Conservation (phyloP, 2,888 invertebrate species). For the Plusia festucae region DNA sequence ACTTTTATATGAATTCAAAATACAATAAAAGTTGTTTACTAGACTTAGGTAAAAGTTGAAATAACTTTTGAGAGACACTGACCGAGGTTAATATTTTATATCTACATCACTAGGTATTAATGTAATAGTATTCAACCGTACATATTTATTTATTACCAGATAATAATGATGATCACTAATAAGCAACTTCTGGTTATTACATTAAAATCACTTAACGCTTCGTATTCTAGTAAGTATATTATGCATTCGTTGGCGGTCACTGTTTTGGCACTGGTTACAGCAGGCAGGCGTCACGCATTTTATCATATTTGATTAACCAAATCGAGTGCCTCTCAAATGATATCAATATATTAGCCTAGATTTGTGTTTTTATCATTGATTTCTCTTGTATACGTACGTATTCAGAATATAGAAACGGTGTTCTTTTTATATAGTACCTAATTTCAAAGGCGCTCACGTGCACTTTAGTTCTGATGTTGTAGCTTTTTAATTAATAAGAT, state of each 20-base stretch:
- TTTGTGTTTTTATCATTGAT: conserved; percentile 64
- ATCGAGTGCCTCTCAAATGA: conserved; percentile 69
- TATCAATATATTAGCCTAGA: conserved; percentile 67
- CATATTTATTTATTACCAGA: background rate
- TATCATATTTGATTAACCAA: conserved; percentile 65
- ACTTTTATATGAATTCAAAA: background rate
- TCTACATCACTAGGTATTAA: background rate
- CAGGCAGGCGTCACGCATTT: conserved; percentile 40
- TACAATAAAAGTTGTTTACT: background rate
- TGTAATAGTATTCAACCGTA: background rate
- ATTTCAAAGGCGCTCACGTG: conserved; percentile 20
- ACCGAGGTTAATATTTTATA: background rate
- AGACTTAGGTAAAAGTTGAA: conserved; percentile 10
- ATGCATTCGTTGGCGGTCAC: background rate
- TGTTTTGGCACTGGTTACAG: conserved; percentile 21
- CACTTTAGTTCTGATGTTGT: conserved; percentile 15
- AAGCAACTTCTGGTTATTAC: background rate
- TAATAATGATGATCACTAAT: background rate
- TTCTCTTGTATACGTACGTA: conserved; percentile 45
- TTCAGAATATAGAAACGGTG: conserved; percentile 26
- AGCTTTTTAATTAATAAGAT: conserved; percentile 30
- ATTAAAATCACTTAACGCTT: background rate
- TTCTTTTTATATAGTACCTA: conserved; percentile 17
- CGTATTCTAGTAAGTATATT: too few relatives aligned
- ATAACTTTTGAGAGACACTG: conserved; percentile 11